Base-by-base conservation (phyloP, 2,888 invertebrate species). In the Mesoligia furuncula region DNA sequence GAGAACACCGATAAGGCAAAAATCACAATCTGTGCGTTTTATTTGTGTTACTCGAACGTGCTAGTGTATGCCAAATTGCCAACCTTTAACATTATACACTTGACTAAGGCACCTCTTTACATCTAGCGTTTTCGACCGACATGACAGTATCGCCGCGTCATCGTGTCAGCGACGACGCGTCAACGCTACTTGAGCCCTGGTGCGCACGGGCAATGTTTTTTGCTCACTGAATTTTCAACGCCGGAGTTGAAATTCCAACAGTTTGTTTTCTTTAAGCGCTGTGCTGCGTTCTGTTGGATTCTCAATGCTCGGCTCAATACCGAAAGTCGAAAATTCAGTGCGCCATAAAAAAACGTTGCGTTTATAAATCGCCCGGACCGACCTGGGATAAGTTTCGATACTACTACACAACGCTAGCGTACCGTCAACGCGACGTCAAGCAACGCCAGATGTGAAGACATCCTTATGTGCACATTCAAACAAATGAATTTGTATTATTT, bases 21-120 rank as follows among this genome's bases (percentile, higher is more conserved):
- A 93, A 91, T 93, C 93, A 93, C 93, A 93, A 91, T 92, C 89
- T 92, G 93, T 93, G 93, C 93, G 93, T 92, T 89, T 90, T 88
- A 79, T 86, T 81, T 85, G 86, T 88, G 84, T 85, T 83, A 83
- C 85, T 85, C 87, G 85, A 87, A 83, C 86, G 81, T 88, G 87
- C 73, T 83, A 76, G 83, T 89, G 86, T 83, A 85, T 83, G 73
- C 72, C 36, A 36, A 36, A 36, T 36, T 36, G 36, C 36, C 69
- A 72, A 86, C 78, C 74, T 85, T 81, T 77, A 78, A 84, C 70
- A 66, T 69, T 77, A 67, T 65, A 75, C 77, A 78, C 77, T 66
- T 68, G 27, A 71, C n/a, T 79, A 54, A 61, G 66, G 51, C 42
- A 54, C 20, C 20, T 45, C 66, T 73, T 73, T 67, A 73, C 73